phyloP scores from a whole-genome alignment of 1,140 invertebrate genomes.

The Neodiprion lecontei region DNA sequence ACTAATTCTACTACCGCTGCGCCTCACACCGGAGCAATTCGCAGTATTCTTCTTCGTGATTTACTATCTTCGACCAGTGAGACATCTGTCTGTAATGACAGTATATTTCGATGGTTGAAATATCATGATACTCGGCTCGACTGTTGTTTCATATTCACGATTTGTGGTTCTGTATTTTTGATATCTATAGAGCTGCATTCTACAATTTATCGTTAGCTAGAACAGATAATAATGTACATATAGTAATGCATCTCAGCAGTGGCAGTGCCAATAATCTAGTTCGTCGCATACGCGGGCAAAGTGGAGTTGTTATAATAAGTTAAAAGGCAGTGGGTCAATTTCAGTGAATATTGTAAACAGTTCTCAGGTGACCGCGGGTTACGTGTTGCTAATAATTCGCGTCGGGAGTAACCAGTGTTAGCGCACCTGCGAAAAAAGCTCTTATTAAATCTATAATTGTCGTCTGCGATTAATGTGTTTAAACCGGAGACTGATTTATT shows the following conservation, averaged over 20 bases:
- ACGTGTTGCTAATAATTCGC: slow-evolving; percentile 19
- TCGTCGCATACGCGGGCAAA: slow-evolving; percentile 14
- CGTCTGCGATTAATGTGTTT: background rate
- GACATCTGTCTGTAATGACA: too few relatives aligned
- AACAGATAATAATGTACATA: background rate
- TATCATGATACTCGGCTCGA: background rate
- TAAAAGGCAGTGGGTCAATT: slow-evolving; percentile 24
- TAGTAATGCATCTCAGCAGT: slow-evolving; percentile 30
- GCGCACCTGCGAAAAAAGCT: background rate
- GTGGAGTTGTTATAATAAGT: slow-evolving; percentile 23
- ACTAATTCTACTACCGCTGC: too few relatives aligned
- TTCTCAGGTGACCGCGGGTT: slow-evolving; percentile 15
- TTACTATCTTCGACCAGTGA: too few relatives aligned
- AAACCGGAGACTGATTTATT: background rate
- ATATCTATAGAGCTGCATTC: slow-evolving; percentile 16
- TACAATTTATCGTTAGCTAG: slow-evolving; percentile 17
- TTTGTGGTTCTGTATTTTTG: slow-evolving; percentile 3
- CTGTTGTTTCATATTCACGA: background rate
- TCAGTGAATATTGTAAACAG: slow-evolving; percentile 22
- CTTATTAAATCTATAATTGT: background rate
- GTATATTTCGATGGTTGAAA: background rate
- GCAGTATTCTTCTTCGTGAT: too few relatives aligned
- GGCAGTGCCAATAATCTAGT: slow-evolving; percentile 31
- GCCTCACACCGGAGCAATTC: too few relatives aligned
- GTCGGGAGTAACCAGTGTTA: slow-evolving; percentile 29